Conservation (phyloP, 2,797 vertebrate species). For the Notoglanidium macrostoma region DNA sequence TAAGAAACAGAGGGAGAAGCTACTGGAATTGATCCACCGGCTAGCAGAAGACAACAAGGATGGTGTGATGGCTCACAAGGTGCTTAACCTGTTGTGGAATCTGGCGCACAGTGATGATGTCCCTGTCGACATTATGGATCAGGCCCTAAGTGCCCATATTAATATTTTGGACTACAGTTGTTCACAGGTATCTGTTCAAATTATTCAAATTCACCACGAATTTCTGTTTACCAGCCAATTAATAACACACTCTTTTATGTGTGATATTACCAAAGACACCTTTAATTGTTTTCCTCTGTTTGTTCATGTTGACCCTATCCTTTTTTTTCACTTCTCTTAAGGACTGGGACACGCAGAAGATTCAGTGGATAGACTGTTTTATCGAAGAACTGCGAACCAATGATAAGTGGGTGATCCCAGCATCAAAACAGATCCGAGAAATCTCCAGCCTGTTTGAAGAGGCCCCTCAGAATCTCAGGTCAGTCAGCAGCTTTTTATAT, state of each 20-base stretch:
- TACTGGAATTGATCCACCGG: constrained; percentile 93
- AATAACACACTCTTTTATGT: neutral
- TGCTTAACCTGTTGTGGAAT: constrained; percentile 97
- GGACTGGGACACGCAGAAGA: constrained; percentile 98
- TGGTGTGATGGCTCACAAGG: constrained; percentile 99
- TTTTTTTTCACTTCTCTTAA: constrained; percentile 61
- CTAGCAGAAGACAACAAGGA: constrained; percentile 99
- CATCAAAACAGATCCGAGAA: constrained; percentile 97
- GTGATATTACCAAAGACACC: neutral
- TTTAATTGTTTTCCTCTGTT: neutral
- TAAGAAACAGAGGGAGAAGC: constrained; percentile 98
- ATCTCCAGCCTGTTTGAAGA: constrained; percentile 99
- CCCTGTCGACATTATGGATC: constrained; percentile 99
- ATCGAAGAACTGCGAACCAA: constrained; percentile 98
- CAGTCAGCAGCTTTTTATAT: constrained; percentile 48
- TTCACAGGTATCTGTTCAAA: constrained; percentile 84
- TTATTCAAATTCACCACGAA: neutral
- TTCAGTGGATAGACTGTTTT: constrained; percentile 99
- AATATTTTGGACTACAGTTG: constrained; percentile 99
- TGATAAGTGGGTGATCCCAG: constrained; percentile 99
- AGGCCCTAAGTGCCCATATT: constrained; percentile 98
- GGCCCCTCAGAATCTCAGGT: constrained; percentile 98
- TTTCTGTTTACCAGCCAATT: neutral
- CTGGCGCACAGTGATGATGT: constrained; percentile 98
- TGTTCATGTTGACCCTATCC: neutral